Base-by-base conservation (phyloP, 2,888 invertebrate genomes). In the Campaea margaritaria region DNA sequence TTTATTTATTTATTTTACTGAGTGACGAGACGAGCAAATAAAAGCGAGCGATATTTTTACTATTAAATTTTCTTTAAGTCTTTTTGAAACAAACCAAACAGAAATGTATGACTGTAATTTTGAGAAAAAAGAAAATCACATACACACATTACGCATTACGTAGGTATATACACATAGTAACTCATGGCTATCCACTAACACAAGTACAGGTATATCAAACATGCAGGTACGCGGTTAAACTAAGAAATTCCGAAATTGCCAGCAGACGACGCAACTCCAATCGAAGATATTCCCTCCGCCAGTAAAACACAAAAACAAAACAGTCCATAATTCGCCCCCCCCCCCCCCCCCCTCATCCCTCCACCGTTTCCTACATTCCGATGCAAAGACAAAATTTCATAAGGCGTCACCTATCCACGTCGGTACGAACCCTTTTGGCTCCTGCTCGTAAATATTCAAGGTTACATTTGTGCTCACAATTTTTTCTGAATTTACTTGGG, bases 371-470 rank as follows among this genome's bases (percentile, higher is more conserved):
- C 49, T 57, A 63, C 72, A 74, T 76, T 80, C 76, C 69, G 73
- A 76, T 73, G 73, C 67, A 66, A 73, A 75, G 74, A 76, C 75
- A 70, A 77, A 79, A 82, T 81, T 81, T 81, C 72, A 79, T 82
- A 83, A 76, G 75, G 73, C 79, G 77, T 80, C 82, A 81, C 81
- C 78, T 81, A 76, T 70, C 74, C 71, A 57, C 62, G 62, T 58
- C 61, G 65, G 69, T 70, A 63, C 69, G 63, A 83, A 83, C 84
- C 83, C 86, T 85, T 85, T 75, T 70, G 82, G 78, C 76, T 58
- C 65, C 70, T 66, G 68, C 79, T 81, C 82, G 83, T 88, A 85
- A 88, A 88, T 87, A 88, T 87, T 86, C 86, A 84, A 86, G 85
- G 85, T 82, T 85, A 86, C 76, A 77, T 78, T 79, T 73, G 74